Percentiles rank a stretch among this genome's conserved stretches.
Evolutionary conservation across 2,888 invertebrate genomes (phyloP).

Genomic region (Horisme vitalbata): DNA sequence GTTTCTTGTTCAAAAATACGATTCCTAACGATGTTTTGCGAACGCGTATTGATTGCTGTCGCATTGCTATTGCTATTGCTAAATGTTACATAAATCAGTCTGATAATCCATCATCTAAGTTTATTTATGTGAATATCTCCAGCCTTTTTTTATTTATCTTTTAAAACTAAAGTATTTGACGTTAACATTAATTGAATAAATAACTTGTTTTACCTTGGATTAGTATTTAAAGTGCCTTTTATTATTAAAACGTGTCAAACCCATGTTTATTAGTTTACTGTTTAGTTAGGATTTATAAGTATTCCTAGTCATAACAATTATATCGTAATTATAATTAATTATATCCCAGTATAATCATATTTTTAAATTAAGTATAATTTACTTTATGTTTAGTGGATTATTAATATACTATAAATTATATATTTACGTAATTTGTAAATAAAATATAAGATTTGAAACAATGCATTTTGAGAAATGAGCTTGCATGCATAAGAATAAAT

Average conservation of each 20-base stretch:
- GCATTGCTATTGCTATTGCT: too few species aligned
- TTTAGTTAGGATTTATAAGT: constrained; percentile 21
- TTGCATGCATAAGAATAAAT: constrained; percentile 34
- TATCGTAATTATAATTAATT: constrained; percentile 16
- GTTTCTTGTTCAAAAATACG: too few species aligned
- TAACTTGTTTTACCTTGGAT: constrained; percentile 49
- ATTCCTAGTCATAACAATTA: constrained; percentile 26
- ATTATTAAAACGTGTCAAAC: constrained; percentile 42
- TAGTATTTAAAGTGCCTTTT: constrained; percentile 68
- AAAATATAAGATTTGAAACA: constrained; percentile 13
- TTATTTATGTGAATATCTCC: too few species aligned
- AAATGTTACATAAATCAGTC: too few species aligned
- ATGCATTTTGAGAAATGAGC: constrained; percentile 46
- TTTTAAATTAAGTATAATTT: constrained; percentile 1
- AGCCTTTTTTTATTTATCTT: too few species aligned
- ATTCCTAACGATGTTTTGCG: too few species aligned
- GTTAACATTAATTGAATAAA: too few species aligned
- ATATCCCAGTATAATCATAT: constrained; percentile 23
- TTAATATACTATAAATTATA: constrained; percentile 1
- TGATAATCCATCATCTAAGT: too few species aligned
- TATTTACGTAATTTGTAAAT: constrained; percentile 7
- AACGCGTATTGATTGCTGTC: too few species aligned
- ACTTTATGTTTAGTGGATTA: constrained; percentile 36
- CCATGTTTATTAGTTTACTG: constrained; percentile 24
- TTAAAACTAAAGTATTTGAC: too few species aligned